Evolutionary conservation across 2,888 invertebrate species (phyloP), one percentile per base, ranked within the genome.

Genomic region (Augochlorella aurata): DNA sequence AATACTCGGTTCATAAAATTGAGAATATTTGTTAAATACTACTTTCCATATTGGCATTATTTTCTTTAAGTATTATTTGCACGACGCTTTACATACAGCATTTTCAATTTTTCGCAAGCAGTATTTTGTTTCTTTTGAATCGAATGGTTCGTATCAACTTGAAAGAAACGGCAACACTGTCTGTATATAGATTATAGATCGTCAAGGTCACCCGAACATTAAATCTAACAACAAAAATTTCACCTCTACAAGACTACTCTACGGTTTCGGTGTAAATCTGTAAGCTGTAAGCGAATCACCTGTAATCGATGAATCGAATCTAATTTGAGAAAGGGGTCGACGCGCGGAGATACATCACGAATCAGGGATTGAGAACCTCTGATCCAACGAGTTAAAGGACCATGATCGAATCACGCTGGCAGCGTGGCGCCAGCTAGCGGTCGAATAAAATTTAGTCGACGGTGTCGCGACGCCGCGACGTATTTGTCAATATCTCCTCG

Each of bases 401-500:
- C 44, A 58, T 29, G 66, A 45, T 50, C 49, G 71, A 65, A 61
- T 78, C 83, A 58, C 58, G 14, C 58, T 58, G 58, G 83, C 65
- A 52, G 69, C 76, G 87, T 89, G 90, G 88, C 88, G 86, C 85
- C 85, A 83, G 58, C 77, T 66, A 66, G 75, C 52, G 78, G 79
- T 16, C 47, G 50, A 63, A 52, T 44, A 54, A 68, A 81, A 77
- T 81, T 78, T 74, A 80, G 82, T 69, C 82, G 85, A 85, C 88
- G 85, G 90, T 91, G 90, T 90, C 91, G 90, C 89, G 91, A 91
- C 92, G 91, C 92, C 90, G 89, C 76, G 84, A 90, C 89, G 91
- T 91, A 92, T 90, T 92, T 92, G 91, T 92, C 92, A 92, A 92
- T 92, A 92, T 87, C 88, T 87, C 77, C 75, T 84, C 85, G 87